Evolutionary conservation across 2,113 vertebrate species (phyloP), one percentile per base, ranked within the genome.

Genomic region (Barbus barbus): DNA sequence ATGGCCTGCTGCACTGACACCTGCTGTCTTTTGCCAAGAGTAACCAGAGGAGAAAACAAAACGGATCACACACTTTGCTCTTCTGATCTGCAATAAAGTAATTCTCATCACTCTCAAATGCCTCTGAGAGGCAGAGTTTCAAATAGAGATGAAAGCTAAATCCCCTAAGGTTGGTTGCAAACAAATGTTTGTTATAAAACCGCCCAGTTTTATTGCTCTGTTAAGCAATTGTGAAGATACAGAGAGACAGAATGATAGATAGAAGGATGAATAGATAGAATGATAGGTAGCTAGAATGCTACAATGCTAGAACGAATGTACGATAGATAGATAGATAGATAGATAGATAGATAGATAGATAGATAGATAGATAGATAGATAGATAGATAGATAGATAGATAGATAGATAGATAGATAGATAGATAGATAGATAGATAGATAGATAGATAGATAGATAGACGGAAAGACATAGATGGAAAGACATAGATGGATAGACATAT

Each of bases 21-120:
- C 86, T 89, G 90, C 89, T 88, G 86, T 86, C 87, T 81, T 79
- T 86, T 88, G 88, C 85, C 89, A 90, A 83, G 26, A 81, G 77
- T 84, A 89, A 85, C 90, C 92, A 91, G 88, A 89, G 2, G 90
- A 91, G 88, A 67, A 81, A 89, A 79, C 87, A 22, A 84, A 73
- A 87, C 2, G 46, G 76, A 63, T 85, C 56, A 74, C 71, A 31
- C 33, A 5, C 46, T 58, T 72, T 20, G 4, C 72, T 33, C 51
- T 58, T 22, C 74, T 56, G 61, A 51, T 65, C 60, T 41, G 83
- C 73, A 78, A 78, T 78, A 78, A 56, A 77, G 46, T 53, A 77
- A 84, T 67, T 78, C 77, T 63, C 24, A 80, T 33, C 36, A 26
- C 33, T 78, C 73, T 31, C 33, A 74, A 41, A 41, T 41, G 38